phyloP scores from a whole-genome alignment of 2,797 vertebrate genomes.

The Cuniculus paca region DNA sequence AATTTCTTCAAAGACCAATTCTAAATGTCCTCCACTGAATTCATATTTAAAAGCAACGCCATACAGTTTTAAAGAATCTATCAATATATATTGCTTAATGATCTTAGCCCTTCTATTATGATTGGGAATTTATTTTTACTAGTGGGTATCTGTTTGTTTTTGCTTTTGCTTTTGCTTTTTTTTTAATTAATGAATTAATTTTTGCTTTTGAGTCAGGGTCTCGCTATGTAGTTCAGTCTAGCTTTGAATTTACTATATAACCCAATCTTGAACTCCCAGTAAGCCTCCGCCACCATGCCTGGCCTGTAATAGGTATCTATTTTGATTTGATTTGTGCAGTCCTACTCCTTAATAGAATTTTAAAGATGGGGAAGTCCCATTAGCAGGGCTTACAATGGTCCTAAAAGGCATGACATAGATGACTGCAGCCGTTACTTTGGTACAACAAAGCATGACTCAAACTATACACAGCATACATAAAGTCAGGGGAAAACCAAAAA shows the following conservation, averaged over 20 bases:
- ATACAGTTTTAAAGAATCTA: not conserved
- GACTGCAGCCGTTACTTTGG: not conserved
- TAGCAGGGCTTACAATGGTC: not conserved
- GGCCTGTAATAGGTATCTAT: not conserved
- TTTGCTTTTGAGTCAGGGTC: not conserved
- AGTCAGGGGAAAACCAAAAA: not conserved
- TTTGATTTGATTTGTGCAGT: slow-evolving; percentile 16
- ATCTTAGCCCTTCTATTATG: not conserved
- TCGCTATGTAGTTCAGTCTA: not conserved
- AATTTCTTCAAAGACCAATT: slow-evolving; percentile 35
- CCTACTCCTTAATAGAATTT: slow-evolving; percentile 17
- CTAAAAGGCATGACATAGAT: not conserved
- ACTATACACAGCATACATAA: not conserved
- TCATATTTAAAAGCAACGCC: not conserved
- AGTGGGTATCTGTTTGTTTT: not conserved
- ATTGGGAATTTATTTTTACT: not conserved
- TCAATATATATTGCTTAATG: not conserved
- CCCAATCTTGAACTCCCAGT: not conserved
- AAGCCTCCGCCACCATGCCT: not conserved
- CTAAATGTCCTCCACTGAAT: not conserved
- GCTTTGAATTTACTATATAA: not conserved
- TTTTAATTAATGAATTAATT: not conserved
- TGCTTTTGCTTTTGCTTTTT: not conserved
- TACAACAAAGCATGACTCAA: not conserved
- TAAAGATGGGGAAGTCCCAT: not conserved